Base-by-base conservation (phyloP, 2,113 vertebrate species). In the Mormoops blainvillei region DNA sequence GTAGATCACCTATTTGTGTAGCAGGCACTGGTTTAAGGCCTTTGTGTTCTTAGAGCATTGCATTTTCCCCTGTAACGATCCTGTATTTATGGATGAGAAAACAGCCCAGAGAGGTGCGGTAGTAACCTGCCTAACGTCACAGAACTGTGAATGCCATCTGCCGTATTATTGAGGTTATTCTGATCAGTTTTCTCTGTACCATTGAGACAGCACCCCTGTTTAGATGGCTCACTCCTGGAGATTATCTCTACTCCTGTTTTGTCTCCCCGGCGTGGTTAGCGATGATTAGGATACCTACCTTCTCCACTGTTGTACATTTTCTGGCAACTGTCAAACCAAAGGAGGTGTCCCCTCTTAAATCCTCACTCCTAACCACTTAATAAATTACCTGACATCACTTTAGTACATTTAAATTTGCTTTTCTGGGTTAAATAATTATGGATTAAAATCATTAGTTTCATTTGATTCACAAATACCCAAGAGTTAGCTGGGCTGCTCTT, bases 351-450 rank as follows among this genome's bases (percentile, higher is more conserved):
- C 1, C 1, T 89, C 22, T 89, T 38, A 76, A 86, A 70, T 16
- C 48, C 19, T 87, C 77, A 43, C 3, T 95, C 45, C 0, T 38
- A 90, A 52, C 1, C 45, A 89, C 54, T 36, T 80, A 63, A 22
- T 78, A 48, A 19, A 15, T n/a, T 81, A 67, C 15, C 11, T 48
- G 24, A 89, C 50, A 56, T 91, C 65, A 88, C n/a, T 18, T 28
- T 96, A 1, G 41, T 91, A 91, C 18, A 13, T 36, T 54, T 87
- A 45, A 18, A 48, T 28, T 78, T 88, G 15, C 9, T n/a, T 97
- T 96, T 90, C 54, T 43, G 41, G 86, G 4, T 97, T 95, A 87
- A 68, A 5, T 94, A 89, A 43, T 96, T 96, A 83, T 50, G 80
- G 38, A 68, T 91, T 91, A 95, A 87, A 56, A 18, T 8, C 65